Percentiles rank a stretch among this genome's conserved stretches.
Evolutionary conservation across 2,797 vertebrate genomes (phyloP).

Genomic region (Enteromius viviparus): DNA sequence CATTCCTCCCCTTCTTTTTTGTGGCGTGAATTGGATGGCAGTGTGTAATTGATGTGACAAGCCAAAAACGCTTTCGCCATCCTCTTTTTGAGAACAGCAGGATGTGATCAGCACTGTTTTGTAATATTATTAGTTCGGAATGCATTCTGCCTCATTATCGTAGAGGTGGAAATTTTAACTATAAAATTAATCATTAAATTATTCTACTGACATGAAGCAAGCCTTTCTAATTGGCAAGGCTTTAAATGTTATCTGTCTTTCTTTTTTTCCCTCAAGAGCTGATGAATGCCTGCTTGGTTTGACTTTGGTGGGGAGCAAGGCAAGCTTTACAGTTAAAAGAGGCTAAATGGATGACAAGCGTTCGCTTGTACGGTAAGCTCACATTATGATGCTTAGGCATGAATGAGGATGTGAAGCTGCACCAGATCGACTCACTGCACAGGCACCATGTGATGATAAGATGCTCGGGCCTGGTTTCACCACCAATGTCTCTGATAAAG

Average conservation of each 20-base stretch:
- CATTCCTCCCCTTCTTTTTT: constrained; percentile 37
- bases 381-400: constrained; percentile 49
- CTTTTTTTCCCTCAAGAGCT: neutral
- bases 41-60: constrained; percentile 72
- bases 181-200: constrained; percentile 66
- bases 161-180: constrained; percentile 67
- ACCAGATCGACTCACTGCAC: constrained; percentile 43
- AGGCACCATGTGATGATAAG: constrained; percentile 26
- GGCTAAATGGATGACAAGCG: constrained; percentile 48
- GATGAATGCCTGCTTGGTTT: constrained; percentile 37
- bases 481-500: constrained; percentile 10
- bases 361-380: constrained; percentile 43
- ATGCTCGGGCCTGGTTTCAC: constrained; percentile 13
- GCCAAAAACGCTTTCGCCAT: constrained; percentile 57
- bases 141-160: constrained; percentile 63
- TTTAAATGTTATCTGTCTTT: constrained; percentile 60
- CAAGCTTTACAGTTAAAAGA: constrained; percentile 34
- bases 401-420: constrained; percentile 46
- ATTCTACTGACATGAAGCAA: constrained; percentile 63
- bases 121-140: constrained; percentile 73
- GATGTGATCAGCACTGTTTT: constrained; percentile 64
- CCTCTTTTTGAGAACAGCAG: constrained; percentile 55
- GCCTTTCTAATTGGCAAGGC: constrained; percentile 59
- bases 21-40: constrained; percentile 59
- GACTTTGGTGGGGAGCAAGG: constrained; percentile 31